phyloP scores from a whole-genome alignment of 35 echinoderm and acorn worm species.

The Patiria miniata region DNA sequence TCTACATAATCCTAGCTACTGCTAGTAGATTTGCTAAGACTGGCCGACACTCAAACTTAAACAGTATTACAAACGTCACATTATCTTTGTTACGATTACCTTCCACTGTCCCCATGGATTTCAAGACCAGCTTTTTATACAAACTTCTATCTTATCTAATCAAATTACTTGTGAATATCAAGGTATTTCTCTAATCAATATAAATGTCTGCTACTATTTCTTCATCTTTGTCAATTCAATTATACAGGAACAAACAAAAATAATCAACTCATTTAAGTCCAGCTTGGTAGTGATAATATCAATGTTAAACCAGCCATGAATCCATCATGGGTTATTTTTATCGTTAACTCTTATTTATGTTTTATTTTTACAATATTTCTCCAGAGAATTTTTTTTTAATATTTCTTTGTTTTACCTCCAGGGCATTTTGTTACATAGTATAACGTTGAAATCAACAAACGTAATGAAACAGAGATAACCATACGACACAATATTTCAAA shows the following conservation, averaged over 20 bases:
- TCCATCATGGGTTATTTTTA: conserved; percentile 23
- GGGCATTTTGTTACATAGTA: conserved; percentile 14
- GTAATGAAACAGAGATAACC: neutral
- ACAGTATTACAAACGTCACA: too few species aligned
- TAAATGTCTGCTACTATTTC: neutral
- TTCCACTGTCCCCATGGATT: neutral
- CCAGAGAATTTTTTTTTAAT: neutral
- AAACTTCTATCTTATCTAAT: neutral
- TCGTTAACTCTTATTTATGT: too few species aligned
- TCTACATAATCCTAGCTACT: too few species aligned
- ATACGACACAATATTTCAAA: neutral
- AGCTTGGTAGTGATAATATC: conserved; percentile 13
- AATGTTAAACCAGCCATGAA: neutral
- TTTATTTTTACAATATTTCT: neutral
- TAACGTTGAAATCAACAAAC: neutral
- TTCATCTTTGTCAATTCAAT: conserved; percentile 7
- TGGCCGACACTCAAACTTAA: too few species aligned
- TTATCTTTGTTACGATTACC: too few species aligned
- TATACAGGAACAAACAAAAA: conserved; percentile 1
- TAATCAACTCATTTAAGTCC: conserved; percentile 6
- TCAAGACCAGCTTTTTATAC: conserved; percentile 8
- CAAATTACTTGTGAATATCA: conserved; percentile 1
- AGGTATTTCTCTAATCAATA: neutral
- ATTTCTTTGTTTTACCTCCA: neutral
- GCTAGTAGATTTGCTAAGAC: too few species aligned